A percentile compares a stretch with the other conserved stretches of the same genome.
Evolutionary conservation across 2,797 vertebrate genomes (phyloP).

Genomic region (Spatula clypeata): DNA sequence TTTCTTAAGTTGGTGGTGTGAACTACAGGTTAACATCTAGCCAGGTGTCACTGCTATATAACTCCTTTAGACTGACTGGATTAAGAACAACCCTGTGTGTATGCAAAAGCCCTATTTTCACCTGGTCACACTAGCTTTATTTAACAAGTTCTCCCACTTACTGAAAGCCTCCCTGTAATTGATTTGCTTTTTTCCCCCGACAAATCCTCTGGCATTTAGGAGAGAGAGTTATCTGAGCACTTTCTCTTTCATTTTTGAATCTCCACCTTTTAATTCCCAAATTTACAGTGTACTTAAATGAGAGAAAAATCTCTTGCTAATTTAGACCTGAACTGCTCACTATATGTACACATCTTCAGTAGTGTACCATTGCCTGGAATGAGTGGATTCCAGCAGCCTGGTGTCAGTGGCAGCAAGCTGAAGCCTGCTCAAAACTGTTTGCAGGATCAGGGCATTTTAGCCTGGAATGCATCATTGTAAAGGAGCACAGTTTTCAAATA

Average conservation of each 20-base stretch:
- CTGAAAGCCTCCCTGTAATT: not conserved
- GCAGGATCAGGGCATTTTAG: constrained; percentile 31
- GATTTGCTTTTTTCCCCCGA: not conserved
- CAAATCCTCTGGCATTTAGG: not conserved
- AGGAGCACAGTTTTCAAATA: constrained; percentile 41
- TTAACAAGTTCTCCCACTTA: not conserved
- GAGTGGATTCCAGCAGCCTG: constrained; percentile 24
- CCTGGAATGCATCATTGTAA: constrained; percentile 41
- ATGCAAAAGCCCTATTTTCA: not conserved
- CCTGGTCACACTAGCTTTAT: not conserved
- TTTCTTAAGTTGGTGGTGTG: not conserved
- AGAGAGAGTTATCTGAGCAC: not conserved
- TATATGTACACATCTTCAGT: not conserved
- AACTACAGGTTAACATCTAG: not conserved
- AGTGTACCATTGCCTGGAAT: not conserved
- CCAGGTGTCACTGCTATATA: not conserved
- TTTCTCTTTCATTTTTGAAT: not conserved
- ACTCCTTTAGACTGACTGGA: not conserved
- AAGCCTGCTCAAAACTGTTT: constrained; percentile 29
- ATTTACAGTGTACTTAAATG: not conserved
- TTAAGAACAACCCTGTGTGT: not conserved
- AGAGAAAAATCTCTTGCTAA: not conserved
- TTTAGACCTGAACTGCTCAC: constrained; percentile 9
- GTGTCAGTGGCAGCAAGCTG: constrained; percentile 46
- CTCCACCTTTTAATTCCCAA: not conserved